Percentiles rank a stretch among this genome's conserved stretches.
These are phyloP conservation scores for Hoplostethus mediterraneus DNA, from an alignment of 2,797 vertebrate genomes.

Conservation along the genomic window DNA sequence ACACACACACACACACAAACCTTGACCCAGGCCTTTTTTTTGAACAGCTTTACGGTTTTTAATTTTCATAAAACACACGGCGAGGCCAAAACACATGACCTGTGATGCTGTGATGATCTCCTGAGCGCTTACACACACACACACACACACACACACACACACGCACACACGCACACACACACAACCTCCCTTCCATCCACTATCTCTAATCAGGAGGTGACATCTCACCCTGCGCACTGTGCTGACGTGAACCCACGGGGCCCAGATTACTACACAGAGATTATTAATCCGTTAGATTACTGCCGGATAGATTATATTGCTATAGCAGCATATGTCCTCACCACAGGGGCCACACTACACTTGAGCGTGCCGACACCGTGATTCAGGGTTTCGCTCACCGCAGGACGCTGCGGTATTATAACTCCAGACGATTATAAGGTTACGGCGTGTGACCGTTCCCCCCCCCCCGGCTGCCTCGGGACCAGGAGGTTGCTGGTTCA, in stretches of 20 bases:
- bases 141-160: slow-evolving; percentile 15
- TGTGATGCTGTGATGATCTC: slow-evolving; percentile 43
- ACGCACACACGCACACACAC: slow-evolving; percentile 9
- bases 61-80: slow-evolving; percentile 68
- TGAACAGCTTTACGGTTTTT: slow-evolving; percentile 57
- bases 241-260: slow-evolving; percentile 52
- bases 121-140: slow-evolving; percentile 18
- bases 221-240: slow-evolving; percentile 53
- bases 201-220: slow-evolving; percentile 62
- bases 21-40: slow-evolving; percentile 6
- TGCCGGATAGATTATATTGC: slow-evolving; percentile 58
- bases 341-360: slow-evolving; percentile 43
- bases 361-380: slow-evolving; percentile 41
- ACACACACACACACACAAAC: slow-evolving; percentile 2
- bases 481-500: not conserved
- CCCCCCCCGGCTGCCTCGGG: not conserved
- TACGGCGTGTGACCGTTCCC: not conserved
- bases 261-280: slow-evolving; percentile 74
- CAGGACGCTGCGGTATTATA: slow-evolving; percentile 41
- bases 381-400: slow-evolving; percentile 39
- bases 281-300: slow-evolving; percentile 69
- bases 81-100: slow-evolving; percentile 44
- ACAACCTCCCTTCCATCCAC: slow-evolving; percentile 7
- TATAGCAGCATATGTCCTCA: slow-evolving; percentile 64
- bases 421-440: slow-evolving; percentile 39